Evolutionary conservation across 2,113 vertebrate genomes (phyloP).

Genomic region (Crocuta crocuta): DNA sequence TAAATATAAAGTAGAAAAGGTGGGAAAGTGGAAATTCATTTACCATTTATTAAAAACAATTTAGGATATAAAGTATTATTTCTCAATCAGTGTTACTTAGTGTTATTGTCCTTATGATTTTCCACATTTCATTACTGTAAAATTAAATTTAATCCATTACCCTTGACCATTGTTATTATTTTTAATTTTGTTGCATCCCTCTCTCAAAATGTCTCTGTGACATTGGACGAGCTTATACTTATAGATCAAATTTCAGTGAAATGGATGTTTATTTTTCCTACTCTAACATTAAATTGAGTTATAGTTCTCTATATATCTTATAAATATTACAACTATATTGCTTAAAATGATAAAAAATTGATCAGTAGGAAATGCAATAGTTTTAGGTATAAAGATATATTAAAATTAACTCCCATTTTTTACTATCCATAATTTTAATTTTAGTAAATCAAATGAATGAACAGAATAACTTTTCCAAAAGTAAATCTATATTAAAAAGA

Average conservation of each 20-base stretch:
- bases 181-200: neutral
- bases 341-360: neutral
- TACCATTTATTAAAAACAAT: neutral
- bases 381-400: neutral
- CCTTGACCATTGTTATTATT: neutral
- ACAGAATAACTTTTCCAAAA: neutral
- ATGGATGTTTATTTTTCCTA: neutral
- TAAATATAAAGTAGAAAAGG: neutral
- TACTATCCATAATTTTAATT: neutral
- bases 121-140: neutral
- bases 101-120: neutral
- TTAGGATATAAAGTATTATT: neutral
- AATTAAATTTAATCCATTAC: neutral
- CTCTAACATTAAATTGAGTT: neutral
- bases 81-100: neutral
- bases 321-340: neutral
- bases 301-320: neutral
- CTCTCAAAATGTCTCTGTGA: neutral
- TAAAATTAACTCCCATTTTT: neutral
- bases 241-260: neutral
- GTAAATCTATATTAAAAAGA: neutral
- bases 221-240: neutral
- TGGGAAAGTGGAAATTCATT: neutral
- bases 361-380: neutral
- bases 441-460: neutral